Conservation (phyloP, 2,113 vertebrate species). For the Eudyptes chrysolophus region DNA sequence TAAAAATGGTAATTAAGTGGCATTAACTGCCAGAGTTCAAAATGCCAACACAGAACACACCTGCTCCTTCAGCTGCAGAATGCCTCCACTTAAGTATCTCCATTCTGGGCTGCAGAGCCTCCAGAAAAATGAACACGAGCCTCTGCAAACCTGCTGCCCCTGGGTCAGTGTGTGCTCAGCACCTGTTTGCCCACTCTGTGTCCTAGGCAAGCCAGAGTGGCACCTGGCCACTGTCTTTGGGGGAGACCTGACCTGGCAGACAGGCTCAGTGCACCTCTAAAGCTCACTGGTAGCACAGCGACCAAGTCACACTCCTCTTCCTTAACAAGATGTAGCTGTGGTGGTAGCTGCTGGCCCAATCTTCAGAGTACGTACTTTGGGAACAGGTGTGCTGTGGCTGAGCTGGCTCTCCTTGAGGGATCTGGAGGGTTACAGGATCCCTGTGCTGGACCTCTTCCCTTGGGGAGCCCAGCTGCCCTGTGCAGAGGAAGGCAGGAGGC, state of each 20-base stretch:
- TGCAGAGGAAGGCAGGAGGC: not conserved
- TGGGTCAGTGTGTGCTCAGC: not conserved
- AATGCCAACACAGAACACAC: not conserved
- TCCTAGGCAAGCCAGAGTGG: not conserved
- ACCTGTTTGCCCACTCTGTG: not conserved
- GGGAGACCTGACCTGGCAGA: not conserved
- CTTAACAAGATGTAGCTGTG: not conserved
- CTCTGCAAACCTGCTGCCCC: not conserved
- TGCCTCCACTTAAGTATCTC: rapidly evolving
- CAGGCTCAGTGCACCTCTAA: not conserved
- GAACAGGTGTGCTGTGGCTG: not conserved
- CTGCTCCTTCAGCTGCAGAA: not conserved
- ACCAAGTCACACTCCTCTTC: not conserved
- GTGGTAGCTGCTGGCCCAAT: not conserved
- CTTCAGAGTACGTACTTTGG: not conserved
- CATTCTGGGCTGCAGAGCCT: not conserved
- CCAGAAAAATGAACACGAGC: not conserved
- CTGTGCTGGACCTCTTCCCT: not conserved
- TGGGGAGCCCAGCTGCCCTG: rapidly evolving
- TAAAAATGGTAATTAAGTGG: not conserved
- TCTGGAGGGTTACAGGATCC: not conserved
- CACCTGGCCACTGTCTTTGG: not conserved
- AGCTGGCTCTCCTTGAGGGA: not conserved
- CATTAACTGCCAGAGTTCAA: not conserved
- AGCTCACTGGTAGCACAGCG: rapidly evolving